These are phyloP conservation scores for Gadus macrocephalus DNA, from an alignment of 2,113 vertebrate species.

Conservation along the genomic window DNA sequence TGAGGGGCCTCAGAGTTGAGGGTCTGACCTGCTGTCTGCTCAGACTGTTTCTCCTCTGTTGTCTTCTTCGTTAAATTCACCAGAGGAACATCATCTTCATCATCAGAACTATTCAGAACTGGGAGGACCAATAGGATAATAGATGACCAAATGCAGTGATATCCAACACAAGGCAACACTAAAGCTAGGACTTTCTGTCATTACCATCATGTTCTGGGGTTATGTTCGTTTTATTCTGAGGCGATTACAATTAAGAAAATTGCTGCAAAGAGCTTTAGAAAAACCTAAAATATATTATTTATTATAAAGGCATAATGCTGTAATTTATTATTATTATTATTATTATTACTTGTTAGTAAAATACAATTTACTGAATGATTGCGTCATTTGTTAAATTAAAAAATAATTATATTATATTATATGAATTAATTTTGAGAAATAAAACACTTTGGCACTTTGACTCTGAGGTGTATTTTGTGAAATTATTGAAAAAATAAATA, in stretches of 20 bases:
- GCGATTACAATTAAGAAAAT: too few relatives aligned
- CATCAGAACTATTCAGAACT: conserved; percentile 18
- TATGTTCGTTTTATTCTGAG: too few relatives aligned
- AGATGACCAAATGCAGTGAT: neutral
- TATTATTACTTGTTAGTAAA: neutral
- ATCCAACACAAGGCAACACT: neutral
- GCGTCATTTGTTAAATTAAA: neutral
- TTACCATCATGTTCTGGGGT: too few relatives aligned
- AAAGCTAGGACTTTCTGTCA: neutral
- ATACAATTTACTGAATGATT: neutral
- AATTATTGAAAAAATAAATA: too few relatives aligned
- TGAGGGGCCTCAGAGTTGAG: neutral
- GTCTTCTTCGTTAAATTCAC: conserved; percentile 23
- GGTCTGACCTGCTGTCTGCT: conserved; percentile 2
- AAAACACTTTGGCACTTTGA: neutral
- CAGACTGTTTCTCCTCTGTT: conserved; percentile 6
- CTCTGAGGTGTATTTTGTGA: neutral
- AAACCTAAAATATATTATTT: too few relatives aligned
- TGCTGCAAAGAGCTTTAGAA: too few relatives aligned
- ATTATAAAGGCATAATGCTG: neutral
- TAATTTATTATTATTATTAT: too few relatives aligned
- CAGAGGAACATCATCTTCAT: conserved; percentile 41
- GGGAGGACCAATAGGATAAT: neutral
- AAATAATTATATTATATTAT: neutral
- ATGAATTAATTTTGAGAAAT: neutral